Conservation (phyloP, 2,888 invertebrate genomes). For the Labia minor region DNA sequence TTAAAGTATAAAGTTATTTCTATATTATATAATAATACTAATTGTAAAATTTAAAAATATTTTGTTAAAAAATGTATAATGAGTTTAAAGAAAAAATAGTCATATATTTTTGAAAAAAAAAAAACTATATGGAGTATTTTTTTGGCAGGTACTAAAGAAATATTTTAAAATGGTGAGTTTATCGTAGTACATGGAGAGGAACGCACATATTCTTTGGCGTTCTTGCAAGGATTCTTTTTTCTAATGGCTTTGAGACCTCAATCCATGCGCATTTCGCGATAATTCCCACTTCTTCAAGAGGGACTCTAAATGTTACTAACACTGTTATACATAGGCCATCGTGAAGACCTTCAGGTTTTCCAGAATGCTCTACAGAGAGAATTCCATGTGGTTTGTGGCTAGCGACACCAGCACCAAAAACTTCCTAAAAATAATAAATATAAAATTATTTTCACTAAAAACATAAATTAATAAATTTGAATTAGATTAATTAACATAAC, state of each 20-base stretch:
- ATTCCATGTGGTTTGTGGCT: constrained; percentile 74
- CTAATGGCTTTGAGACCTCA: constrained; percentile 58
- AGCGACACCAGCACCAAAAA: constrained; percentile 78
- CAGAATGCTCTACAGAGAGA: constrained; percentile 60
- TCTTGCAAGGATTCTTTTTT: constrained; percentile 54
- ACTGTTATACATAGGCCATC: constrained; percentile 77
- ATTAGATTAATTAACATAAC: too few species aligned
- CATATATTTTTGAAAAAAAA: too few species aligned
- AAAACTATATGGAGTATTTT: too few species aligned
- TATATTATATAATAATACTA: too few species aligned
- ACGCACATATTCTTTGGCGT: constrained; percentile 68
- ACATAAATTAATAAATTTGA: constrained; percentile 14
- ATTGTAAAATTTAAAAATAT: too few species aligned
- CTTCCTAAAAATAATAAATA: constrained; percentile 44
- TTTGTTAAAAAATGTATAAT: too few species aligned
- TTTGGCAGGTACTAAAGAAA: background rate
- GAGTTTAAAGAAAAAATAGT: too few species aligned
- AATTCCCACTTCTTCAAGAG: constrained; percentile 74
- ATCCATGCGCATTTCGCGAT: constrained; percentile 87
- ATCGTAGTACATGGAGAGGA: constrained; percentile 72
- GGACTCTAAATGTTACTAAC: constrained; percentile 70
- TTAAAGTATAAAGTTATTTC: too few species aligned
- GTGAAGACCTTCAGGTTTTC: constrained; percentile 37
- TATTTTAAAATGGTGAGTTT: constrained; percentile 28
- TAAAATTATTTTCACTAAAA: too few species aligned